These are phyloP conservation scores for Muntiacus reevesi DNA, from an alignment of 2,113 vertebrate genomes.

Conservation along the genomic window DNA sequence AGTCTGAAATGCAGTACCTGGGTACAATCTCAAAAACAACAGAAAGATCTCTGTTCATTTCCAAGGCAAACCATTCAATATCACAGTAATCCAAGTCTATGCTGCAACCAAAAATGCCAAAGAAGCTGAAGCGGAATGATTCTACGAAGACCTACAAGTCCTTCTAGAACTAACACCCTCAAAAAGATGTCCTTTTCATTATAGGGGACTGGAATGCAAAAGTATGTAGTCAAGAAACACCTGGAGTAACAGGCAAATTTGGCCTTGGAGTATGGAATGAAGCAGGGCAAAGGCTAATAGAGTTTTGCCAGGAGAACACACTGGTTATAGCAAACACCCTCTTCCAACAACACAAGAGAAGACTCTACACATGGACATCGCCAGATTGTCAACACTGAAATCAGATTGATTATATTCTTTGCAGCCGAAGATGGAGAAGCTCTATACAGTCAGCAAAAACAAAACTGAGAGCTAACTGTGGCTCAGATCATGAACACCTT, in stretches of 20 bases:
- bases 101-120: background rate
- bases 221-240: background rate
- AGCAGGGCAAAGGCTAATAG: background rate
- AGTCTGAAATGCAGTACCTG: background rate
- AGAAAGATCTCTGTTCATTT: background rate
- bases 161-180: background rate
- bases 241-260: background rate
- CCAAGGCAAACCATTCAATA: background rate
- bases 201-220: background rate
- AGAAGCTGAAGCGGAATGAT: background rate
- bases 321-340: fast-evolving
- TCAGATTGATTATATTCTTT: background rate
- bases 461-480: background rate
- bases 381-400: background rate
- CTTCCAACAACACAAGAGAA: fast-evolving
- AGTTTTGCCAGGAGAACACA: background rate
- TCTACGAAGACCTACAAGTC: background rate
- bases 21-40: fast-evolving
- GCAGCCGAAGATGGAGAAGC: background rate
- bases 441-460: background rate
- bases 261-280: background rate
- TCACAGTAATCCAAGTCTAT: background rate
- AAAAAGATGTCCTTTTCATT: background rate
- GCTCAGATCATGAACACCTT: background rate
- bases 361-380: background rate